A percentile compares a stretch with the other conserved stretches of the same genome.
These are phyloP conservation scores for Acleris sparsana DNA, from an alignment of 2,888 invertebrate genomes.

Conservation along the genomic window DNA sequence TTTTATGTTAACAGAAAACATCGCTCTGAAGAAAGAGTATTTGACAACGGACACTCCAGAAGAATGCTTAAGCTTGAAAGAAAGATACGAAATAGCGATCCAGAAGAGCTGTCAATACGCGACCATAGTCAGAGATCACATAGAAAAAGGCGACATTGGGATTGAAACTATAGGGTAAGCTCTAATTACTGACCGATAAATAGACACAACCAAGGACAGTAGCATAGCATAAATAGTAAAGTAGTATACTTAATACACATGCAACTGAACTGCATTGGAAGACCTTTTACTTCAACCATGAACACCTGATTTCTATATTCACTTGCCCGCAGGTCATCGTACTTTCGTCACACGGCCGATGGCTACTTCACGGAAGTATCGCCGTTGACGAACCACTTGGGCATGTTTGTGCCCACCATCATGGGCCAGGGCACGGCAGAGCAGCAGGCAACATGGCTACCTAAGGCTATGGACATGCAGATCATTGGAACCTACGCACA, in stretches of 20 bases:
- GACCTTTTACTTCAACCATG: not conserved
- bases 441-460: conserved; percentile 93
- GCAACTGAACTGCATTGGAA: not conserved
- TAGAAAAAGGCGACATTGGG: conserved; percentile 85
- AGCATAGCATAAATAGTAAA: too few relatives aligned
- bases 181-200: not conserved
- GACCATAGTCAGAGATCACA: conserved; percentile 86
- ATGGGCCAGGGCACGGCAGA: conserved; percentile 94
- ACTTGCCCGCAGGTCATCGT: conserved; percentile 44
- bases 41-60: conserved; percentile 85
- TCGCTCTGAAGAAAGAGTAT: conserved; percentile 79
- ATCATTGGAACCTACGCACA: conserved; percentile 97
- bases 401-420: conserved; percentile 95
- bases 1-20: conserved; percentile 65
- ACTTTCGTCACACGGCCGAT: conserved; percentile 60
- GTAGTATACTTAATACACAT: too few relatives aligned
- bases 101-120: conserved; percentile 87
- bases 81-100: conserved; percentile 90
- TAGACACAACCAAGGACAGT: too few relatives aligned
- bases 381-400: conserved; percentile 89
- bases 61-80: conserved; percentile 90
- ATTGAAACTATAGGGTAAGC: conserved; percentile 88
- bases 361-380: conserved; percentile 89
- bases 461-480: conserved; percentile 89
- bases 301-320: too few relatives aligned